Conservation (phyloP, 2,113 vertebrate genomes). For the Gulo gulo region DNA sequence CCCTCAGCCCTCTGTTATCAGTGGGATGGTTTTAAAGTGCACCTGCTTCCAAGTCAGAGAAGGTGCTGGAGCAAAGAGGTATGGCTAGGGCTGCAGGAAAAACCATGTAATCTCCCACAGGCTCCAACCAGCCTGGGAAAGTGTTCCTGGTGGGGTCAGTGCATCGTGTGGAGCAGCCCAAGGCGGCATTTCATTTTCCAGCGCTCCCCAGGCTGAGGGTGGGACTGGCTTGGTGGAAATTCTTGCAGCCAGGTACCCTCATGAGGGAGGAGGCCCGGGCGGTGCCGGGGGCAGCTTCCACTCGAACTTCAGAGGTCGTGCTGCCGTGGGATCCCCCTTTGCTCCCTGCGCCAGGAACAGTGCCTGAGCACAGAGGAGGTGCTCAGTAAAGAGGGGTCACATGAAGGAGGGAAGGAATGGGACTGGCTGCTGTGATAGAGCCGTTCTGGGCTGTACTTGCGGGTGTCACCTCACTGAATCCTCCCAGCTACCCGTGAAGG, state of each 20-base stretch:
- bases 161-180: rapidly evolving
- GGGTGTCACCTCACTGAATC: not conserved
- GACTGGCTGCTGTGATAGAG: rapidly evolving
- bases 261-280: not conserved
- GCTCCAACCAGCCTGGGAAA: no score
- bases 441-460: not conserved
- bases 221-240: not conserved
- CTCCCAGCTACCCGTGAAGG: not conserved
- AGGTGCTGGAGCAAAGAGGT: not conserved
- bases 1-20: not conserved
- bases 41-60: not conserved
- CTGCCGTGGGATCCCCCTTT: not conserved
- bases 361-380: not conserved
- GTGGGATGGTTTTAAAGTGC: not conserved
- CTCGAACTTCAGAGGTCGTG: not conserved
- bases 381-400: not conserved
- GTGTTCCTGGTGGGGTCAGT: rapidly evolving
- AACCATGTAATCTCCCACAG: no score
- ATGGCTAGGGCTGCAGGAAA: not conserved
- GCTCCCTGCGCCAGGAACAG: rapidly evolving
- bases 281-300: not conserved
- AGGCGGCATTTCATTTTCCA: not conserved
- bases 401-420: not conserved
- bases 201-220: rapidly evolving
- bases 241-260: not conserved